Evolutionary conservation across 1,140 invertebrate species (phyloP).

Genomic region (Drosophila nikananu): DNA sequence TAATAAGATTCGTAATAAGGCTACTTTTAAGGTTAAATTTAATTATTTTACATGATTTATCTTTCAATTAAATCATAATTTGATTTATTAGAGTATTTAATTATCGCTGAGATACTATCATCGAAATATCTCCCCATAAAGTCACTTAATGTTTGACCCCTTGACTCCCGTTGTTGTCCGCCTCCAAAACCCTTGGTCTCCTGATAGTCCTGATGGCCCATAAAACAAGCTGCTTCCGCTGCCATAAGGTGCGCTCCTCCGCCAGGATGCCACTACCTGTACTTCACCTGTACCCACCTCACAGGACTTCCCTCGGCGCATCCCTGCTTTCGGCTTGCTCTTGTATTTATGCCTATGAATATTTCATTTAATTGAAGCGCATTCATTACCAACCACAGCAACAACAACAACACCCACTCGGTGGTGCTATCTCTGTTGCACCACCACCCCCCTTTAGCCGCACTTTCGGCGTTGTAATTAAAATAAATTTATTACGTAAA

Average conservation of each 20-base stretch:
- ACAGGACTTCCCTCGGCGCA: neutral
- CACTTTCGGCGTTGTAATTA: slow-evolving; percentile 80
- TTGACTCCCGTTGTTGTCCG: neutral
- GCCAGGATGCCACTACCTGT: slow-evolving; percentile 18
- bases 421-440: neutral
- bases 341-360: slow-evolving; percentile 81
- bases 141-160: slow-evolving; percentile 40
- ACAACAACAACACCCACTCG: slow-evolving; percentile 15
- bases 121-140: neutral
- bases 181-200: neutral
- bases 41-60: too few species aligned
- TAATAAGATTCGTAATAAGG: too few species aligned
- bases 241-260: slow-evolving; percentile 43
- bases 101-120: neutral
- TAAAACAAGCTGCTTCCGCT: slow-evolving; percentile 70
- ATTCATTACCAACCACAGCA: slow-evolving; percentile 74
- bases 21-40: too few species aligned
- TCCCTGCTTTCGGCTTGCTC: slow-evolving; percentile 16
- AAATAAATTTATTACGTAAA: slow-evolving; percentile 84
- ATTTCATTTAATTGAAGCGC: slow-evolving; percentile 83
- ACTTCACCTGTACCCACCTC: neutral
- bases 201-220: slow-evolving; percentile 51
- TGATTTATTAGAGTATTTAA: slow-evolving; percentile 9
- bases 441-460: slow-evolving; percentile 9
- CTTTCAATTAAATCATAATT: neutral